Evolutionary conservation across 2,113 vertebrate genomes (phyloP).

Genomic region (Antennarius striatus): DNA sequence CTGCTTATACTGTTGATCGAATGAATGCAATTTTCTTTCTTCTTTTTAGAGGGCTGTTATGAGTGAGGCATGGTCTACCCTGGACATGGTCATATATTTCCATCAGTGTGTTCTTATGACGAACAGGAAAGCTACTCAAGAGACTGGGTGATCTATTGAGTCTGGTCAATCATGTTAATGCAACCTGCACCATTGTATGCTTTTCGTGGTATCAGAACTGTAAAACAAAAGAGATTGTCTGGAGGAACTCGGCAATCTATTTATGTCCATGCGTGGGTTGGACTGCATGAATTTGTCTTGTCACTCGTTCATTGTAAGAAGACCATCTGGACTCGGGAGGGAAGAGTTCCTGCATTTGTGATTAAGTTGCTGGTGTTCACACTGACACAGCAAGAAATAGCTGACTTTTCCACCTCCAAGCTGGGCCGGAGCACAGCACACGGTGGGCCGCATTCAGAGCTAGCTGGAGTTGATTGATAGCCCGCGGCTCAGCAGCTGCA

Average conservation of each 20-base stretch:
- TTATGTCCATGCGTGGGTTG: too few relatives aligned
- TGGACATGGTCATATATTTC: neutral
- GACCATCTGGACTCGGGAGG: conserved; percentile 12
- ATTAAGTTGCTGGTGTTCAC: conserved; percentile 45
- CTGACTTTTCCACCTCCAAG: conserved; percentile 33
- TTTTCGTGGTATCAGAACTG: too few relatives aligned
- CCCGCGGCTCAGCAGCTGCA: conserved; percentile 30
- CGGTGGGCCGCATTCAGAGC: conserved; percentile 34
- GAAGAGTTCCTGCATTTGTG: conserved; percentile 35
- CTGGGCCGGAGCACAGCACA: conserved; percentile 10
- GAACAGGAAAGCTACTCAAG: neutral
- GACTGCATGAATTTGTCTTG: conserved; percentile 23
- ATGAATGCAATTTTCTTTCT: neutral
- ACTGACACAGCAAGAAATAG: conserved; percentile 36
- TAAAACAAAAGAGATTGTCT: too few relatives aligned
- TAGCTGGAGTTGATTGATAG: conserved; percentile 60
- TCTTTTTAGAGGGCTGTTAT: neutral
- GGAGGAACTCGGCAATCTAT: too few relatives aligned
- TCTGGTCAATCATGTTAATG: conserved; percentile 14
- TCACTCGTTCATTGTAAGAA: conserved; percentile 8
- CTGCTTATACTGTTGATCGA: conserved; percentile 9
- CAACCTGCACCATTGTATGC: conserved; percentile 10
- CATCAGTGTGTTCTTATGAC: conserved; percentile 18
- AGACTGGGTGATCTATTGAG: conserved; percentile 32
- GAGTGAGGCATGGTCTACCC: neutral